Percentiles rank a stretch among this genome's conserved stretches.
Conservation (phyloP, 2,888 invertebrate genomes). For the Drosophila lutescens region DNA sequence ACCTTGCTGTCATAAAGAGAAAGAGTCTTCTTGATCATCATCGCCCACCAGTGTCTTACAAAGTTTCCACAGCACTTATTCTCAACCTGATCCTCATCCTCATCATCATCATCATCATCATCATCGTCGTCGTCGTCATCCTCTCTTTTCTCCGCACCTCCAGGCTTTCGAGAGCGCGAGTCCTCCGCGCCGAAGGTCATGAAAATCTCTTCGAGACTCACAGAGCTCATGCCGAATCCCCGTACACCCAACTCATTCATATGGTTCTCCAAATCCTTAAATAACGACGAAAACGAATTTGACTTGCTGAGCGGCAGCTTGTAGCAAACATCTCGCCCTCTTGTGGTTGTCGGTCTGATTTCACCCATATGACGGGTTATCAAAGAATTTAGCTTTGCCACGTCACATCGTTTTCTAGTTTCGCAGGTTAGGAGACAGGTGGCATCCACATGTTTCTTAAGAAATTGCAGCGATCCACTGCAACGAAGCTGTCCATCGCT, state of each 20-base stretch:
- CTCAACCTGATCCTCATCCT: not conserved
- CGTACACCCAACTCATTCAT: constrained; percentile 87
- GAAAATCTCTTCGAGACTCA: constrained; percentile 94
- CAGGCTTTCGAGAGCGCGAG: not conserved
- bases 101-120: not conserved
- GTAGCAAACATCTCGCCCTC: constrained; percentile 90
- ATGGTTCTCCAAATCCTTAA: constrained; percentile 87
- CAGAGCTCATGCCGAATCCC: constrained; percentile 91
- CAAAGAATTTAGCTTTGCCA: constrained; percentile 85
- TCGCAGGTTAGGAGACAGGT: constrained; percentile 89
- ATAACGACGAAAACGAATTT: constrained; percentile 87
- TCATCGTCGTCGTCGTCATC: constrained; percentile 83
- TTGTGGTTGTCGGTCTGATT: constrained; percentile 87
- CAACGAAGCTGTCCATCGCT: constrained; percentile 90
- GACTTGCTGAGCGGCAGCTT: constrained; percentile 87
- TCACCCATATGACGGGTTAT: constrained; percentile 87
- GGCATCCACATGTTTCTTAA: constrained; percentile 92
- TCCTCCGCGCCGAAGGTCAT: constrained; percentile 86
- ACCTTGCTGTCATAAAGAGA: constrained; percentile 3
- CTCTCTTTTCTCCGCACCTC: not conserved
- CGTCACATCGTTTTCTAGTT: constrained; percentile 85
- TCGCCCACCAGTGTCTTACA: constrained; percentile 83
- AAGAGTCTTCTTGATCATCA: constrained; percentile 7
- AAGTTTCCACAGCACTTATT: not conserved
- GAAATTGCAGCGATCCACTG: constrained; percentile 90